A percentile compares a stretch with the other conserved stretches of the same genome.
Conservation (phyloP, 2,797 vertebrate genomes). For the Lophius americanus region DNA sequence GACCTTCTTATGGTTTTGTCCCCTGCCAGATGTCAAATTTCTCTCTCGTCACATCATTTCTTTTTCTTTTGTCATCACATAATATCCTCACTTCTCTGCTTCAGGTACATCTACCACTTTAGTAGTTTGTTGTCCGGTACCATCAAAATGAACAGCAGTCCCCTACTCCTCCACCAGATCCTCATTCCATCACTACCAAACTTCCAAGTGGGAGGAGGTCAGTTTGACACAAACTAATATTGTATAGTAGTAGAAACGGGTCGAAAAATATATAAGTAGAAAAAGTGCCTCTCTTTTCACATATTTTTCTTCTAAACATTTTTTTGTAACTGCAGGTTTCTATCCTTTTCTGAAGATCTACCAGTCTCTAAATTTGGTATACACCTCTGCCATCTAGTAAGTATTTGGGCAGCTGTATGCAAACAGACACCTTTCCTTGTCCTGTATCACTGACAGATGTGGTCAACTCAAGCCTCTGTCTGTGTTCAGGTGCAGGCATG, state of each 20-base stretch:
- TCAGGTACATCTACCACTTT: slow-evolving; percentile 92
- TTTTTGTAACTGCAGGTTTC: slow-evolving; percentile 80
- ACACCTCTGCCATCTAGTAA: slow-evolving; percentile 92
- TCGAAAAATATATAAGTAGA: slow-evolving; percentile 9
- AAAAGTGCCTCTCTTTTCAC: slow-evolving; percentile 6
- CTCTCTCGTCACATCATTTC: background rate
- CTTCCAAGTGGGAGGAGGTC: slow-evolving; percentile 86
- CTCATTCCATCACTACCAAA: slow-evolving; percentile 84
- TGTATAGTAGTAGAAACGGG: background rate
- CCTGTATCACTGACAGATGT: slow-evolving; percentile 38
- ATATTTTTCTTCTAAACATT: slow-evolving; percentile 4
- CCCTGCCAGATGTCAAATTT: background rate
- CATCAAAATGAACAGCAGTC: slow-evolving; percentile 93
- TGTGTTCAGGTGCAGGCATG: slow-evolving; percentile 57
- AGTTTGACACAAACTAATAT: slow-evolving; percentile 27
- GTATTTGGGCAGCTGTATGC: slow-evolving; percentile 52
- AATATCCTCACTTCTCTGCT: slow-evolving; percentile 3
- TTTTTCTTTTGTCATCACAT: background rate
- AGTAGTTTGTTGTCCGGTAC: slow-evolving; percentile 87
- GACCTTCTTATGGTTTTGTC: background rate
- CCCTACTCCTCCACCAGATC: slow-evolving; percentile 90
- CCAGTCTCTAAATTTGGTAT: slow-evolving; percentile 91
- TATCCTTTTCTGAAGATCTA: slow-evolving; percentile 94
- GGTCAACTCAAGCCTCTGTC: slow-evolving; percentile 40
- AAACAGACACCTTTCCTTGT: slow-evolving; percentile 11